phyloP scores from a whole-genome alignment of 2,113 vertebrate genomes.

The Falco punctatus region DNA sequence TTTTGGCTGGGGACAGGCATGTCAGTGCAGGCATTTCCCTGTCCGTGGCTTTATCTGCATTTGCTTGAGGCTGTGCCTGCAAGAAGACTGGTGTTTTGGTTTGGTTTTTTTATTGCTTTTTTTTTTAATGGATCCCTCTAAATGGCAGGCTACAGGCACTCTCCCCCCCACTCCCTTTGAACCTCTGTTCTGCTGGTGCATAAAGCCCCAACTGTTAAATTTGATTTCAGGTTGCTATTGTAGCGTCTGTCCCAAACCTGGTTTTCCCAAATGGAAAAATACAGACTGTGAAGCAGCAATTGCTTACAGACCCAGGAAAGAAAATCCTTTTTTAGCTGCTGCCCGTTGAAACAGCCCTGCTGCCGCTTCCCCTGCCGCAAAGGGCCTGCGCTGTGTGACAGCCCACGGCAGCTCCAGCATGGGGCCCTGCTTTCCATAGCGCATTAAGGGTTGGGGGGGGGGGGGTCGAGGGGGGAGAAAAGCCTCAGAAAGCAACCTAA shows the following conservation, averaged over 20 bases:
- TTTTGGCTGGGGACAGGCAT: neutral
- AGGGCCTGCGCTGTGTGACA: accelerated
- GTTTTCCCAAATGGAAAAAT: neutral
- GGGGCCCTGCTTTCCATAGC: neutral
- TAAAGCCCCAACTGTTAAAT: neutral
- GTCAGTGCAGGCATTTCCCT: neutral
- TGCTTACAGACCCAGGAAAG: neutral
- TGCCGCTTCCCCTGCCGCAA: neutral
- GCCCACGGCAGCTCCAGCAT: neutral
- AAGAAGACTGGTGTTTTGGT: neutral
- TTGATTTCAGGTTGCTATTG: neutral
- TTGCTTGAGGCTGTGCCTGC: neutral
- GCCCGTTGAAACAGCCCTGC: neutral
- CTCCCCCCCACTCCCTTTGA: neutral
- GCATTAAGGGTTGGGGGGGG: neutral
- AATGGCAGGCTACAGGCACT: neutral
- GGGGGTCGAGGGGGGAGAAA: neutral
- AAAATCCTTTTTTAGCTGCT: neutral
- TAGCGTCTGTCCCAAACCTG: neutral
- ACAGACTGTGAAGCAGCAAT: neutral
- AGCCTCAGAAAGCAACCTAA: neutral
- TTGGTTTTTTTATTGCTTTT: neutral
- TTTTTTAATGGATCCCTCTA: neutral
- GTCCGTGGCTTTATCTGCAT: neutral
- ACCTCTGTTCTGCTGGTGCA: neutral